These are phyloP conservation scores for Apostichopus californicus DNA, from an alignment of 35 echinoderm and acorn worm genomes.

Conservation along the genomic window DNA sequence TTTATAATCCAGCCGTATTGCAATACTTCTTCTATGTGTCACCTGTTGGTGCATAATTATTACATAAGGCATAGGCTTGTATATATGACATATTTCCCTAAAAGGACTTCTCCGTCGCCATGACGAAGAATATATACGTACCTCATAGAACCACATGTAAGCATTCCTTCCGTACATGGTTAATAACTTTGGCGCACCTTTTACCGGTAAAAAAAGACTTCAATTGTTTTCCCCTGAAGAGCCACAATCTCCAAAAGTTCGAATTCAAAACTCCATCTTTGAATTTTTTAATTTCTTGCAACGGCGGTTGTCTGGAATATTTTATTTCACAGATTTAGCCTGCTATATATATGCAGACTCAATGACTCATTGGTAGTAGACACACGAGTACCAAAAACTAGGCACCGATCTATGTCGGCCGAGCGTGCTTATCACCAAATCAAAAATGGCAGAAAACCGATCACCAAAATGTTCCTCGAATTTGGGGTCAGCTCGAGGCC, in stretches of 20 bases:
- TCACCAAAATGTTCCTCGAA: background rate
- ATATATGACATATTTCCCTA: too few relatives aligned
- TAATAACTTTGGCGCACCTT: background rate
- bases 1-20: too few relatives aligned
- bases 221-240: background rate
- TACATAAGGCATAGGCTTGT: too few relatives aligned
- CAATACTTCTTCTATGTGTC: too few relatives aligned
- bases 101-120: too few relatives aligned
- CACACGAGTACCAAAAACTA: background rate
- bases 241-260: background rate
- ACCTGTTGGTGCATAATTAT: too few relatives aligned
- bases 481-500: background rate
- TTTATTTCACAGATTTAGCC: background rate
- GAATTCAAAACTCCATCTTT: background rate
- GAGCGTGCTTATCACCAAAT: constrained; percentile 11
- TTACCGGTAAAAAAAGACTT: background rate
- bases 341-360: background rate
- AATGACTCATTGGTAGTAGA: background rate
- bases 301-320: background rate
- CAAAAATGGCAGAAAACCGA: background rate
- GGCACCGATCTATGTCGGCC: background rate
- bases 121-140: background rate
- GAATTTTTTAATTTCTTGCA: background rate
- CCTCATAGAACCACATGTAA: background rate
- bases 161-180: background rate